A percentile compares a stretch with the other conserved stretches of the same genome.
phyloP scores from a whole-genome alignment of 2,888 invertebrate species.

The Drosophila fungiperda region DNA sequence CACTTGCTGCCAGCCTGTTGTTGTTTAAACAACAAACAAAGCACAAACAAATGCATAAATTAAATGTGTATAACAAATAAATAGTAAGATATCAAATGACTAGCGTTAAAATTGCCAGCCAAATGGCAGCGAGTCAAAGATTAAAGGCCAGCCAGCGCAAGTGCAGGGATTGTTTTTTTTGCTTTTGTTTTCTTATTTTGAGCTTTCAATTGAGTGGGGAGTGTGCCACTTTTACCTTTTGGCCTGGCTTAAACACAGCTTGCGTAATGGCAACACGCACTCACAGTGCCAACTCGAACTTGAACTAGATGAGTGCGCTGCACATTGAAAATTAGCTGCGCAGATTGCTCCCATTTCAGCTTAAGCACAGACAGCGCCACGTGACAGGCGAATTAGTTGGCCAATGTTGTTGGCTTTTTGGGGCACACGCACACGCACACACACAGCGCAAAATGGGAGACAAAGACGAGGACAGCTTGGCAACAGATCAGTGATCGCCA shows the following conservation, averaged over 20 bases:
- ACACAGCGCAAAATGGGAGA: slow-evolving; percentile 19
- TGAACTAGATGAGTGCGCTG: slow-evolving; percentile 68
- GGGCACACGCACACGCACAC: slow-evolving; percentile 50
- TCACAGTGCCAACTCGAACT: slow-evolving; percentile 67
- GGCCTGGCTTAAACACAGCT: slow-evolving; percentile 22
- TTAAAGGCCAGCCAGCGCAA: slow-evolving; percentile 59
- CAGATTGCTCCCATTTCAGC: slow-evolving; percentile 69
- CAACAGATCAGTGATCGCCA: slow-evolving; percentile 53
- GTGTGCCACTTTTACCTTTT: slow-evolving; percentile 62
- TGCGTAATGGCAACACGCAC: slow-evolving; percentile 3
- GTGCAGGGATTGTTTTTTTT: slow-evolving; percentile 7
- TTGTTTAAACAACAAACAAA: slow-evolving; percentile 54
- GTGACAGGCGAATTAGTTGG: slow-evolving; percentile 73
- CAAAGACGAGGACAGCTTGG: slow-evolving; percentile 35
- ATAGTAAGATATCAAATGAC: slow-evolving; percentile 70
- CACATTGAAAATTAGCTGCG: slow-evolving; percentile 68
- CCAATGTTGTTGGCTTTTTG: slow-evolving; percentile 59
- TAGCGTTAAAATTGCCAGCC: slow-evolving; percentile 64
- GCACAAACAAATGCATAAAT: slow-evolving; percentile 63
- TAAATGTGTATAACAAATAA: slow-evolving; percentile 44
- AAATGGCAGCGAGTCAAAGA: slow-evolving; percentile 49
- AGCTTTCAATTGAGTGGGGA: slow-evolving; percentile 2
- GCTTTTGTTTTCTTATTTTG: slow-evolving; percentile 6
- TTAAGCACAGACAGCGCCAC: slow-evolving; percentile 63
- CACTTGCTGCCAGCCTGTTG: slow-evolving; percentile 43